Evolutionary conservation across 2,888 invertebrate genomes (phyloP).

Genomic region (Palloptera scutellata): DNA sequence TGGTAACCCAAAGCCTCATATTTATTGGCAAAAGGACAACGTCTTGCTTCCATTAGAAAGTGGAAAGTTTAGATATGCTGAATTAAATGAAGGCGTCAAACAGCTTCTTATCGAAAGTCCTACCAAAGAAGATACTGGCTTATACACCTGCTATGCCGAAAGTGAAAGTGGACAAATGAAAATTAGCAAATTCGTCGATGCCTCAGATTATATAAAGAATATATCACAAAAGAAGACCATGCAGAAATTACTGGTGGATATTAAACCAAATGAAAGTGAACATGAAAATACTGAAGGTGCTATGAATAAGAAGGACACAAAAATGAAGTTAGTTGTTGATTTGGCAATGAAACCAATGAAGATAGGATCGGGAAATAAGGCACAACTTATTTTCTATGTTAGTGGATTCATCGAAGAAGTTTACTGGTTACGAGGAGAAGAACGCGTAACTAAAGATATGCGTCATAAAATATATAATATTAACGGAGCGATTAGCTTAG

Average conservation of each 20-base stretch:
- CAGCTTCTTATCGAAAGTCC: constrained; percentile 73
- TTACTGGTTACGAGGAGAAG: constrained; percentile 78
- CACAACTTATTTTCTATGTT: constrained; percentile 81
- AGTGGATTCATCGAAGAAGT: constrained; percentile 75
- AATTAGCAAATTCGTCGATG: constrained; percentile 59
- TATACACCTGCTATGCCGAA: constrained; percentile 80
- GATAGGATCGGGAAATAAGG: constrained; percentile 76
- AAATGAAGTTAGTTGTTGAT: constrained; percentile 77
- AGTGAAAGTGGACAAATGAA: constrained; percentile 70
- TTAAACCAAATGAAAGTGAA: constrained; percentile 55
- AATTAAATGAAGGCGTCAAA: constrained; percentile 74
- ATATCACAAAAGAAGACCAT: constrained; percentile 43
- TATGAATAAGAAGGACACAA: constrained; percentile 63
- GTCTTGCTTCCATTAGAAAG: constrained; percentile 68
- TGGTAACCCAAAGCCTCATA: constrained; percentile 75
- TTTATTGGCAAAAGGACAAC: constrained; percentile 74
- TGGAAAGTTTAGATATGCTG: constrained; percentile 70
- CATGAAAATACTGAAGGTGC: constrained; percentile 22
- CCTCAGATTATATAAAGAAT: constrained; percentile 54
- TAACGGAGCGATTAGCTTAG: constrained; percentile 77
- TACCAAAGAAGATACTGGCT: constrained; percentile 72
- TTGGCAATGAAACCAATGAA: constrained; percentile 78
- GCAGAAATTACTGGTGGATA: constrained; percentile 40
- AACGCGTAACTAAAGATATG: constrained; percentile 66
- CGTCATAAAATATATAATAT: constrained; percentile 61